phyloP scores from a whole-genome alignment of 2,113 vertebrate species.

The Nyctibius bracteatus region DNA sequence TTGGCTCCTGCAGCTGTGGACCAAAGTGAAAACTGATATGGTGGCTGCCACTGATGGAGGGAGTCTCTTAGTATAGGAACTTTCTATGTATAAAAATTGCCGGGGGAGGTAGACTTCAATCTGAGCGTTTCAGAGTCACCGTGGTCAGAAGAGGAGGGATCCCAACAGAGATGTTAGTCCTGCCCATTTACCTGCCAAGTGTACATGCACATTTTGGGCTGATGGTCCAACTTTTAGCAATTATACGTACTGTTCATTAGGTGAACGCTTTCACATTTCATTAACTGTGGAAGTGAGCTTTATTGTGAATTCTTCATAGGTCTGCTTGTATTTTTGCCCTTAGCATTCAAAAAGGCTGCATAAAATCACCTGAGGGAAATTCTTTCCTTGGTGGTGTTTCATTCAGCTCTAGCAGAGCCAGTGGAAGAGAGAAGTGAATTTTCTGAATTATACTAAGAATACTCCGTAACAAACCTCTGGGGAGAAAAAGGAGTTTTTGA shows the following conservation, averaged over 20 bases:
- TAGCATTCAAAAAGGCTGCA: not conserved
- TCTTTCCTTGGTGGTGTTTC: not conserved
- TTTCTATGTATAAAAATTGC: not conserved
- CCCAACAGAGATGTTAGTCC: not conserved
- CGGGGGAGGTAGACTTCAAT: not conserved
- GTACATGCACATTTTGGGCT: not conserved
- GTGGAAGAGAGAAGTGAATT: not conserved
- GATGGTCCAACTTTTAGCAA: not conserved
- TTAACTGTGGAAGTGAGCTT: not conserved
- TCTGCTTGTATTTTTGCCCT: not conserved
- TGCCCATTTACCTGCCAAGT: not conserved
- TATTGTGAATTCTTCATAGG: not conserved
- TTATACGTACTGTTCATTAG: not conserved
- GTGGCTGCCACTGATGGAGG: not conserved
- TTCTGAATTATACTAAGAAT: not conserved
- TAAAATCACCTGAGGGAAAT: not conserved
- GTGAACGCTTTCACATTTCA: not conserved
- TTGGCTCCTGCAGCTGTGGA: not conserved
- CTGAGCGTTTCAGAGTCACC: not conserved
- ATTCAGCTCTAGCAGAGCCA: not conserved
- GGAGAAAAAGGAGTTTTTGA: not conserved
- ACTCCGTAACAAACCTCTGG: not conserved
- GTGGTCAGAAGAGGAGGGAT: fast-evolving
- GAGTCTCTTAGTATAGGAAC: not conserved
- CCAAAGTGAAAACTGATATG: not conserved